phyloP scores from a whole-genome alignment of 1,140 invertebrate species.

The Achroia grisella region DNA sequence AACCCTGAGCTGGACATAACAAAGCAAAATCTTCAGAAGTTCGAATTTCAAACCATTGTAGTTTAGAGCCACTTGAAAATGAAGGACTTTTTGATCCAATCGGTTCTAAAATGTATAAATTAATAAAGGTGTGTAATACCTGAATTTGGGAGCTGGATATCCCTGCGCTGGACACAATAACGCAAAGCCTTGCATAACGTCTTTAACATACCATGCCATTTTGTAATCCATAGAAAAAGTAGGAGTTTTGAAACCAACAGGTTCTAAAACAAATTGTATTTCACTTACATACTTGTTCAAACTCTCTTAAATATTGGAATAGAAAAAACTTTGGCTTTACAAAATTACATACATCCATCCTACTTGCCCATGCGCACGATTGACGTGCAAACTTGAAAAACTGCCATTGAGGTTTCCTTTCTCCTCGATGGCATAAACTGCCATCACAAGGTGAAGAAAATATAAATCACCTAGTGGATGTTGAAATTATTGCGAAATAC shows the following conservation, averaged over 20 bases:
- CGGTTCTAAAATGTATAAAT: constrained; percentile 62
- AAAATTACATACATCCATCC: constrained; percentile 79
- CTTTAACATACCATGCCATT: constrained; percentile 54
- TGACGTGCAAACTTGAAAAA: too few relatives aligned
- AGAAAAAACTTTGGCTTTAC: constrained; percentile 79
- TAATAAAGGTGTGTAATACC: constrained; percentile 56
- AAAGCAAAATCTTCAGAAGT: constrained; percentile 67
- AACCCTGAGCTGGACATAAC: constrained; percentile 81
- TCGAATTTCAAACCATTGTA: constrained; percentile 75
- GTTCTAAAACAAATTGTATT: constrained; percentile 72
- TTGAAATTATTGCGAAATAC: constrained; percentile 61
- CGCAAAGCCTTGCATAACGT: constrained; percentile 41
- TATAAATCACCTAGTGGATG: too few relatives aligned
- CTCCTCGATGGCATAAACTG: too few relatives aligned
- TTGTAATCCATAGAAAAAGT: constrained; percentile 76
- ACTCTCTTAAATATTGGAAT: constrained; percentile 78
- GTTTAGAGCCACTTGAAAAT: constrained; percentile 78
- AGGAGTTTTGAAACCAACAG: constrained; percentile 78
- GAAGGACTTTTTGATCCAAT: constrained; percentile 73
- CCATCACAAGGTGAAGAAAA: too few relatives aligned
- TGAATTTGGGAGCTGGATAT: constrained; percentile 76
- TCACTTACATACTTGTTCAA: constrained; percentile 13
- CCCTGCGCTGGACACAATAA: constrained; percentile 49
- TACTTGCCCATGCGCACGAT: too few relatives aligned
- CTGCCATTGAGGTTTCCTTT: too few relatives aligned